Percentiles rank a stretch among this genome's conserved stretches.
These are phyloP conservation scores for Lerista edwardsae DNA, from an alignment of 2,797 vertebrate genomes.

Conservation along the genomic window DNA sequence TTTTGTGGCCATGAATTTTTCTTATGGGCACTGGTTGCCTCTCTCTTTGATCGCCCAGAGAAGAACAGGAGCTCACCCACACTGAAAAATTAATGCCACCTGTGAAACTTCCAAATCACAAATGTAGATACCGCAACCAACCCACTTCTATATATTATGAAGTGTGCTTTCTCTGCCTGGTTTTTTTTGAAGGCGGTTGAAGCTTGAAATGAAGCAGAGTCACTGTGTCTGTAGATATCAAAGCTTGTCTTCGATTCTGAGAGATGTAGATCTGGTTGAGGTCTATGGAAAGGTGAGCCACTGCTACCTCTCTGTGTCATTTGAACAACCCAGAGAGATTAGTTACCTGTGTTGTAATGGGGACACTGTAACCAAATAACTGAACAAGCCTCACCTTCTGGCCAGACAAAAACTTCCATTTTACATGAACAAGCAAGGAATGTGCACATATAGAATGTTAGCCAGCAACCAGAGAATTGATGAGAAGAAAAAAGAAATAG, in stretches of 20 bases:
- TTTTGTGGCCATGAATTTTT: slow-evolving; percentile 11
- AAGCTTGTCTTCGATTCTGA: not conserved
- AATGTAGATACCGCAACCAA: slow-evolving; percentile 1
- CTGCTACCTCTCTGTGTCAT: not conserved
- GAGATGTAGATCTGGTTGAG: not conserved
- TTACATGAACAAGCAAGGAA: not conserved
- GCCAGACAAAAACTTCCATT: not conserved
- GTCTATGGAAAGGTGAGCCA: not conserved
- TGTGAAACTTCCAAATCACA: slow-evolving; percentile 15
- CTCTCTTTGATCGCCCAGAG: slow-evolving; percentile 43
- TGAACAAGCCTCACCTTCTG: not conserved
- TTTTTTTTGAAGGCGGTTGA: slow-evolving; percentile 17
- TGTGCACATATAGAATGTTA: not conserved
- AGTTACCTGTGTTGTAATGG: not conserved
- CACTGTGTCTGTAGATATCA: slow-evolving; percentile 30
- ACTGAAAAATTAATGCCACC: slow-evolving; percentile 44
- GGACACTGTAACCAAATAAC: not conserved
- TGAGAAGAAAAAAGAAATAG: not conserved
- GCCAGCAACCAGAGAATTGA: not conserved
- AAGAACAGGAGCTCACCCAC: slow-evolving; percentile 37
- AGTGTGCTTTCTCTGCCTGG: not conserved
- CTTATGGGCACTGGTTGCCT: slow-evolving; percentile 37
- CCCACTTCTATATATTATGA: not conserved
- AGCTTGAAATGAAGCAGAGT: slow-evolving; percentile 11
- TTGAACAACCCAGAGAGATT: too few species aligned